Base-by-base conservation (phyloP, 2,888 invertebrate genomes). In the Leptothorax acervorum region DNA sequence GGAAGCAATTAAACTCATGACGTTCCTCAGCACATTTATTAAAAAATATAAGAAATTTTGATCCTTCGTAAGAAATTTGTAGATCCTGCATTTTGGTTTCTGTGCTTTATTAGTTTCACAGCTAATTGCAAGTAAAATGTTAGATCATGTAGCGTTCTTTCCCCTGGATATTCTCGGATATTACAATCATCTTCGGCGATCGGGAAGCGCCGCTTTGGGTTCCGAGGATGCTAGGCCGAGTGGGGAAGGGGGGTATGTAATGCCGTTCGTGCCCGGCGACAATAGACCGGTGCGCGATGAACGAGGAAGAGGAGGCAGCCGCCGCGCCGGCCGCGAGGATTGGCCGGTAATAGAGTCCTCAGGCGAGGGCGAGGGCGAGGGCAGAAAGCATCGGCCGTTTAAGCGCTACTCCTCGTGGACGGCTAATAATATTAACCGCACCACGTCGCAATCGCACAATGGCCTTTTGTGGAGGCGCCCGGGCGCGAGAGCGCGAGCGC, bases 261-360 rank as follows among this genome's bases (percentile, higher is more conserved):
- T 81, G 18, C 35, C 35, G 45, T 83, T 83, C 83, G 81, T 63
- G 70, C 70, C 51, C 35, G 62, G 39, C 35, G 81, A 83, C 83
- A 83, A 83, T 83, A 28, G 83, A 15, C 23, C 35, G 70, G 53
- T 60, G 62, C 63, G 73, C 28, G 42, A 15, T 53, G 62, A 70
- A 75, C 53, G 62, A 81, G 74, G 83, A 81, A 75, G 75, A 83
- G 71, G 65, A 83, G 87, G 85, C 71, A 85, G 74, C 76, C 57
- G 79, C 78, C 76, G 68, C 35, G 35, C 35, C 35, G 35, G 35
- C 35, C 35, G 35, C 73, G 86, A 87, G 89, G 85, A 87, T 90
- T 85, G 86, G 88, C 86, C 85, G 85, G 89, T 92, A 92, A 93
- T 92, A 92, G 93, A 92, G 92, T 91, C 92, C 90, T 92, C 91